phyloP scores from a whole-genome alignment of 2,888 invertebrate species.

The Lutraria lutraria region DNA sequence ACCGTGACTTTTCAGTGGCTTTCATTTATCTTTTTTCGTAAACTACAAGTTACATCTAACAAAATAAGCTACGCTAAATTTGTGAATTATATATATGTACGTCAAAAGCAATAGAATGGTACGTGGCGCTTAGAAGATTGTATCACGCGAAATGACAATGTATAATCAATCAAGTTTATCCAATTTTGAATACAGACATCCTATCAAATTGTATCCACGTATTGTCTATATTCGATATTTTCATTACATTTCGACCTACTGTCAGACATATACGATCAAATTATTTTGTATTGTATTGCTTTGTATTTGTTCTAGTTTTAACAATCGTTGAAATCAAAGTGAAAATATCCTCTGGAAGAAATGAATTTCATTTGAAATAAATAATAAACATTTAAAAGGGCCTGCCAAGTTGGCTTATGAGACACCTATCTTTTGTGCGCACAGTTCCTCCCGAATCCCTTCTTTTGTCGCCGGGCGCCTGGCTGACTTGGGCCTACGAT shows the following conservation, averaged over 20 bases:
- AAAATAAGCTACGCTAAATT: not conserved
- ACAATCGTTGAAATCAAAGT: too few species aligned
- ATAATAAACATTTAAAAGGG: too few species aligned
- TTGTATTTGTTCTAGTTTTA: not conserved
- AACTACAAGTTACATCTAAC: not conserved
- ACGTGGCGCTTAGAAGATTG: not conserved
- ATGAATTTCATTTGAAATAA: too few species aligned
- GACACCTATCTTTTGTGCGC: too few species aligned
- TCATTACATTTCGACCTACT: not conserved
- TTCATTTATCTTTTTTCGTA: not conserved
- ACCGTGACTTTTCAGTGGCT: not conserved
- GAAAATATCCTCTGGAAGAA: too few species aligned
- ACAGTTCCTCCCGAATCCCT: too few species aligned
- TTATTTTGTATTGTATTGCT: not conserved
- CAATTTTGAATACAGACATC: not conserved
- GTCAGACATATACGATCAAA: not conserved
- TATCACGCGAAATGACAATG: not conserved
- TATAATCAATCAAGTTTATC: not conserved
- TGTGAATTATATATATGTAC: not conserved
- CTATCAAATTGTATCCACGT: not conserved
- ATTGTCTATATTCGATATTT: not conserved
- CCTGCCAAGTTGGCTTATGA: too few species aligned
- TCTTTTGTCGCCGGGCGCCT: too few species aligned
- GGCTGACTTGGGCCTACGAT: too few species aligned
- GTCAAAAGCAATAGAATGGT: not conserved